A percentile compares a stretch with the other conserved stretches of the same genome.
Evolutionary conservation across 2,113 vertebrate species (phyloP).

Genomic region (Vidua chalybeata): DNA sequence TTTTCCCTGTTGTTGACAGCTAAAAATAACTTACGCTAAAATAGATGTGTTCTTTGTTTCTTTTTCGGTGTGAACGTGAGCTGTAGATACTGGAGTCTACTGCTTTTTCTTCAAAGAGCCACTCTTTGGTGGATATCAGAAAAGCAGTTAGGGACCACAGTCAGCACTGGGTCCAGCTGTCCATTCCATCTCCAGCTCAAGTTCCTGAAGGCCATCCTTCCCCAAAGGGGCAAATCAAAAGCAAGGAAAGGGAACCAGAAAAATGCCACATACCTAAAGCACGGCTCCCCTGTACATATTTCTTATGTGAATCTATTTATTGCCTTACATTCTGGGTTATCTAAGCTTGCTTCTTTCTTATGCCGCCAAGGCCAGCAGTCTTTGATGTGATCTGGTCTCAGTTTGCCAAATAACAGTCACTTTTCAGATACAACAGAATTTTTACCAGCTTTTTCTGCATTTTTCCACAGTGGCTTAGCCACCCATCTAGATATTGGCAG

Average conservation of each 20-base stretch:
- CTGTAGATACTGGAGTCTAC: not conserved
- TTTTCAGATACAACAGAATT: not conserved
- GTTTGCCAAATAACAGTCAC: not conserved
- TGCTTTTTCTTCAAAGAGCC: not conserved
- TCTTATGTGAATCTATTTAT: not conserved
- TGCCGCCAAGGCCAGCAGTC: not conserved
- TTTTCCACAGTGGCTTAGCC: not conserved
- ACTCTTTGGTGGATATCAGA: not conserved
- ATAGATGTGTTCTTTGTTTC: not conserved
- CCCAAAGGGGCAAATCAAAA: not conserved
- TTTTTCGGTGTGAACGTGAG: not conserved
- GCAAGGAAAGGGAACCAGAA: not conserved
- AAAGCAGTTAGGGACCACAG: not conserved
- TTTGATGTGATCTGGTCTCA: not conserved
- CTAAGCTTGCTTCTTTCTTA: not conserved
- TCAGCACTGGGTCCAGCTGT: not conserved
- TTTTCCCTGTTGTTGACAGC: not conserved
- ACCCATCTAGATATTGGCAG: not conserved
- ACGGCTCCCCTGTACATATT: not conserved
- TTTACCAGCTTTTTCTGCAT: not conserved
- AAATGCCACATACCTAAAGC: too few species aligned
- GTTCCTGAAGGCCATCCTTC: not conserved
- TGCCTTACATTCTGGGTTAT: not conserved
- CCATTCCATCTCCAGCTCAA: not conserved
- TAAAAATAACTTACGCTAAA: not conserved